Conservation (phyloP, 2,113 vertebrate species). For the Hymenochirus boettgeri region DNA sequence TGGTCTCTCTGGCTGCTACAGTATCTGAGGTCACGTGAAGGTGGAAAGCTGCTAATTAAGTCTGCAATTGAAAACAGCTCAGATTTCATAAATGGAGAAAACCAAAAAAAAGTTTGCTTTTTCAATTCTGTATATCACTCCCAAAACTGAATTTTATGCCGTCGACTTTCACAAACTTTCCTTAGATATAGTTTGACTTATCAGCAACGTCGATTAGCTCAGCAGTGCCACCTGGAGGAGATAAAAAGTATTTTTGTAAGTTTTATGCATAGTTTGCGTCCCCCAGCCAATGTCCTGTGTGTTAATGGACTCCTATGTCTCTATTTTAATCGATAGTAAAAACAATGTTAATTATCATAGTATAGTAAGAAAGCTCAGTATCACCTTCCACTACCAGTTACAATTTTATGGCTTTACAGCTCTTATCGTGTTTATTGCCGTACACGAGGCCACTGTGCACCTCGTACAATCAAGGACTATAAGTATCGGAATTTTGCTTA, state of each 20-base stretch:
- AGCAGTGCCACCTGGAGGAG: not conserved
- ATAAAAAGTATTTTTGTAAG: not conserved
- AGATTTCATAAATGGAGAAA: too few species aligned
- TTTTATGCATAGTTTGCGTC: not conserved
- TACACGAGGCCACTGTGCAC: constrained; percentile 37
- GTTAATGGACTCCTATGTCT: constrained; percentile 17
- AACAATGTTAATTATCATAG: constrained; percentile 35
- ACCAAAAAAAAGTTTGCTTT: too few species aligned
- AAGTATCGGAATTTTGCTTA: too few species aligned
- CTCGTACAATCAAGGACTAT: constrained; percentile 40
- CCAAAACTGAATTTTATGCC: too few species aligned
- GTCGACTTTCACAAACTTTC: too few species aligned
- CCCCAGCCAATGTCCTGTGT: constrained; percentile 34
- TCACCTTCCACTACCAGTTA: constrained; percentile 57
- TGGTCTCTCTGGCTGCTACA: too few species aligned
- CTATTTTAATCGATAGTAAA: constrained; percentile 28
- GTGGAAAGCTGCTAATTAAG: too few species aligned
- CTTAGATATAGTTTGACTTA: too few species aligned
- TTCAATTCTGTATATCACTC: too few species aligned
- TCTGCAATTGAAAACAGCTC: too few species aligned
- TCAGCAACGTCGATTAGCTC: too few species aligned
- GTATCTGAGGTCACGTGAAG: too few species aligned
- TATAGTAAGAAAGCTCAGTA: constrained; percentile 50
- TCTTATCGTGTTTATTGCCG: constrained; percentile 49
- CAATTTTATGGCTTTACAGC: constrained; percentile 55